Base-by-base conservation (phyloP, 2,888 invertebrate genomes). In the Drosophila lacicola region DNA sequence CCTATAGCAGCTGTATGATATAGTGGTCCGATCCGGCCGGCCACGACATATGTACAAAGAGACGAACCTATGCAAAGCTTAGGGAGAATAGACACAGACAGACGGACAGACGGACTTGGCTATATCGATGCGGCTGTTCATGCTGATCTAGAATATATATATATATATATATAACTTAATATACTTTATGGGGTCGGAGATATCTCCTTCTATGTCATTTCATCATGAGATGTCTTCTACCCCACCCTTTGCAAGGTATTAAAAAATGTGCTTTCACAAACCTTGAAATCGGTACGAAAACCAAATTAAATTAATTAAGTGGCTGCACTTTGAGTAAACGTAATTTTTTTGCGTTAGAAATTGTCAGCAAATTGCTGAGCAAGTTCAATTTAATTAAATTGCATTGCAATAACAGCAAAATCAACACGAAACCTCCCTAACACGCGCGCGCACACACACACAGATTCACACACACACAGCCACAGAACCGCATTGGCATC, bases 381-480 rank as follows among this genome's bases (percentile, higher is more conserved):
- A 62, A 73, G 61, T 79, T 70, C 49, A 58, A 64, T 66, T 67
- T 63, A 74, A 77, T 77, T 79, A 73, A 76, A 73, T 73, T 69
- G 39, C 56, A 47, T 25, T 51, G 46, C 36, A 14, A 13, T 14
- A 66, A 56, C 41, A 55, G 64, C 49, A 74, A 74, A 69, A 69
- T 76, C 74, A 76, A 78, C 76, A 69, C 37, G 62, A 65, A 62
- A 53, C 57, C 10, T 39, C 39, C 51, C 13, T n/a, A 58, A 49
- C 34, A 47, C 21, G 17, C 33, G 41, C 47, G 47, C 57, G 17
- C 41, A 42, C 36, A n/a, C 8, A 47, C 25, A 25, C 44, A 13
- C 45, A n/a, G 8, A 25, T 17, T 9, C 50, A 54, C 14, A 54
- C 39, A 2, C 10, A 19, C n/a, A 44, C 37, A 44, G 1, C 17